Base-by-base conservation (phyloP, 2,797 vertebrate genomes). In the Margarornis squamiger region DNA sequence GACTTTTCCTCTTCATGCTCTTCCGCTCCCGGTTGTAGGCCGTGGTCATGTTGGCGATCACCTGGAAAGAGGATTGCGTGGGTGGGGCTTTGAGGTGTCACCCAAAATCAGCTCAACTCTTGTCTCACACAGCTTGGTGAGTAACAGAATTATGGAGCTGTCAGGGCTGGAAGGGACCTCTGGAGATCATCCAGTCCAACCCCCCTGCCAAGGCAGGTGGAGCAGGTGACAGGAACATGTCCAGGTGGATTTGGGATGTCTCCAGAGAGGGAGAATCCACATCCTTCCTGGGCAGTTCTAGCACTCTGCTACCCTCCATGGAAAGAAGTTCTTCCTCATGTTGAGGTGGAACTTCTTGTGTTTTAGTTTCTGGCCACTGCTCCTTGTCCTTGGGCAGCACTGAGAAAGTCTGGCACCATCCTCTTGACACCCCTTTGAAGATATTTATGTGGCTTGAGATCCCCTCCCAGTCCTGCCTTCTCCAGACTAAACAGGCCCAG, bases 21-120 rank as follows among this genome's bases (percentile, higher is more conserved):
- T 98, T 99, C 93, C 98, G 98, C 79, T 98, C 98, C 85, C 97
- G 97, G 94, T 98, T 99, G 96, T 99, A 98, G 51, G 98, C 98
- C 3, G 98, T 78, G 45, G 98, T 98, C 98, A 99, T 98, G 91
- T 99, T 99, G 83, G 98, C 97, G 1, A 99, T 97, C n/a, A 99
- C 99, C 99, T 99, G 96, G 2, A 90, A 88, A 88, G 76, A 67
- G 82, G 65, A 54, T 7, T 21, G 34, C 63, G n/a, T 15, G 36
- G 43, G 26, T 3, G 36, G 54, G 59, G 82, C 68, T 51, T 67
- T 0, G 3, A 54, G 49, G 41, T 1, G 10, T 19, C 10, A 5
- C 45, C 43, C 30, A n/a, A 36, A 27, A 48, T 18, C 75, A 59
- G 32, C 78, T 82, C 36, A 48, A 20, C 45, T 46, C 45, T 22